Evolutionary conservation across 2,888 invertebrate genomes (phyloP).

Genomic region (Toxonevra muliebris): DNA sequence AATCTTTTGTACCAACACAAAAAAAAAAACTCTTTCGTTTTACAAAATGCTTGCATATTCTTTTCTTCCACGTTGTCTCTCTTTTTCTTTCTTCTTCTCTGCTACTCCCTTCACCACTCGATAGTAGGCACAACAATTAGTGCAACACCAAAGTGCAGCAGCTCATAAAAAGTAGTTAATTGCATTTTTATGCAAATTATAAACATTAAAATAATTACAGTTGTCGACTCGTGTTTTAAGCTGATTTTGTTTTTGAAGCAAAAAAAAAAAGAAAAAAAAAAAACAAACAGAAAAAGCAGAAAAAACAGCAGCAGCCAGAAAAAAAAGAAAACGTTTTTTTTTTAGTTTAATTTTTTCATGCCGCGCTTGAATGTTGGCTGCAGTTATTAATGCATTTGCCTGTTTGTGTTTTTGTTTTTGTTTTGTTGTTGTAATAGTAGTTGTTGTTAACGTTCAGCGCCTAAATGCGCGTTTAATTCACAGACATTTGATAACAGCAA

Average conservation of each 20-base stretch:
- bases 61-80: too few species aligned
- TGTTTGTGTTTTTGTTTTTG: slow-evolving; percentile 12
- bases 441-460: slow-evolving; percentile 4
- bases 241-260: slow-evolving; percentile 33
- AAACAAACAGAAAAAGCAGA: slow-evolving; percentile 1
- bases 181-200: slow-evolving; percentile 49
- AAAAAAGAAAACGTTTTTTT: slow-evolving; percentile 1
- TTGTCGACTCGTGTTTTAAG: slow-evolving; percentile 43
- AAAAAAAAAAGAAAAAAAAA: slow-evolving; percentile 4
- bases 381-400: slow-evolving; percentile 6
- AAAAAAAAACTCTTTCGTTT: too few species aligned
- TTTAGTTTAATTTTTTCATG: background rate
- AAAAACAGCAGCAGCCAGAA: background rate
- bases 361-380: background rate
- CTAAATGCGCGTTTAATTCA: slow-evolving; percentile 32
- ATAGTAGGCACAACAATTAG: slow-evolving; percentile 31
- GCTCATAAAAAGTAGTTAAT: slow-evolving; percentile 47
- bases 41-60: too few species aligned
- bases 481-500: slow-evolving; percentile 29
- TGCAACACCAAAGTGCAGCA: slow-evolving; percentile 38
- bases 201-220: slow-evolving; percentile 44
- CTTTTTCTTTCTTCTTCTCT: too few species aligned
- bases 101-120: too few species aligned
- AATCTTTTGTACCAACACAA: too few species aligned
- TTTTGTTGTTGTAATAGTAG: slow-evolving; percentile 10